Conservation (phyloP, 1,140 invertebrate species). For the Parasteatoda tepidariorum region DNA sequence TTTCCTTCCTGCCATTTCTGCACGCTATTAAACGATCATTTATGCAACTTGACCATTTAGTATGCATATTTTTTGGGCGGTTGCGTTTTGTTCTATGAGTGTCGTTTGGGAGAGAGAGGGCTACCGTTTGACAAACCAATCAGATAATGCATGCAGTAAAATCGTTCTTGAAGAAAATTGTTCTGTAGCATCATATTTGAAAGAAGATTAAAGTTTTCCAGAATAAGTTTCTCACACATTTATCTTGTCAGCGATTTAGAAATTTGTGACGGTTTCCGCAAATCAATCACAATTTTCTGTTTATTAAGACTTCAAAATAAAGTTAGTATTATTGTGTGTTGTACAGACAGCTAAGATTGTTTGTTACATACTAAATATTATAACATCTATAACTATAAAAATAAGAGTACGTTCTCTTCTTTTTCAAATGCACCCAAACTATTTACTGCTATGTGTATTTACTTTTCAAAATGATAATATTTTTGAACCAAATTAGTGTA, state of each 20-base stretch:
- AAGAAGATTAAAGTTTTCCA: no score
- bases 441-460: no score
- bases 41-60: background rate
- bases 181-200: no score
- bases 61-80: background rate
- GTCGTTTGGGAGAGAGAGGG: background rate
- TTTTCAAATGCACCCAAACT: no score
- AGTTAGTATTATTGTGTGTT: no score
- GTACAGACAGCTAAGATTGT: no score
- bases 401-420: no score
- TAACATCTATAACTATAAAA: no score
- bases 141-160: background rate
- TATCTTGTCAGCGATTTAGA: background rate
- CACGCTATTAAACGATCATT: slow-evolving; percentile 36
- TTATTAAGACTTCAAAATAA: background rate
- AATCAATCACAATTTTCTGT: background rate
- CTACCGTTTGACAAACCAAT: background rate
- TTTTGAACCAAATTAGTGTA: no score
- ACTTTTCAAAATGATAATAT: no score
- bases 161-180: no score
- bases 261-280: background rate
- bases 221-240: background rate
- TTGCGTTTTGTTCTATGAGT: background rate
- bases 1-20: background rate
- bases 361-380: no score